Evolutionary conservation across 2,797 vertebrate genomes (phyloP).

Genomic region (Cheirogaleus major): DNA sequence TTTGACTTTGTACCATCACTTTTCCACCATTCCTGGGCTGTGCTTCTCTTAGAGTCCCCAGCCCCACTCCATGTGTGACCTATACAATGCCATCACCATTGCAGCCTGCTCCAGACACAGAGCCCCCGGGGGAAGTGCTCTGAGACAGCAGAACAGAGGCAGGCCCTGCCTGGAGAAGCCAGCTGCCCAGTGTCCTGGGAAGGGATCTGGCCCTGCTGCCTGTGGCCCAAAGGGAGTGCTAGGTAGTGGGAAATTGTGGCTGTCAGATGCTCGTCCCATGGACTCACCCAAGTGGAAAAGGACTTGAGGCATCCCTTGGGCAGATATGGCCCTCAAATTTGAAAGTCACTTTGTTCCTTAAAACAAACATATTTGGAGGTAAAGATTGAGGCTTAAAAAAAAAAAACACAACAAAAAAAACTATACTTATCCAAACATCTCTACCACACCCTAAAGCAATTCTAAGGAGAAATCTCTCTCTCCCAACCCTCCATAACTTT

Average conservation of each 20-base stretch:
- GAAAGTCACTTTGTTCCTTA: conserved; percentile 33
- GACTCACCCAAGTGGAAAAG: neutral
- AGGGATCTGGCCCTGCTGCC: neutral
- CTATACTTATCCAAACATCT: neutral
- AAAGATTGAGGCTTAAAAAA: neutral
- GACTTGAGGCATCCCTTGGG: neutral
- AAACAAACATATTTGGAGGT: conserved; percentile 21
- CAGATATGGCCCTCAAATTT: neutral
- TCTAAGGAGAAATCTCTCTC: neutral
- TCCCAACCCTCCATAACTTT: neutral
- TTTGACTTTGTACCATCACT: neutral
- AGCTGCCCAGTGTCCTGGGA: neutral
- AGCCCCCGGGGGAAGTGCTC: neutral
- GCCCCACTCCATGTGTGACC: neutral
- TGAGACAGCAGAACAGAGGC: neutral
- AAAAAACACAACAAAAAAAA: neutral
- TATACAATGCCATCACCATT: neutral
- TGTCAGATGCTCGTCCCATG: neutral
- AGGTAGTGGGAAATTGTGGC: neutral
- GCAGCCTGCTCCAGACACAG: neutral
- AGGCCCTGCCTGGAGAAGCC: neutral
- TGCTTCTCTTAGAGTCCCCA: neutral
- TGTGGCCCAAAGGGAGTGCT: neutral
- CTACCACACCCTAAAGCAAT: neutral
- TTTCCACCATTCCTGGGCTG: neutral